Percentiles rank a stretch among this genome's conserved stretches.
phyloP scores from a whole-genome alignment of 2,113 vertebrate genomes.

The Charina bottae region DNA sequence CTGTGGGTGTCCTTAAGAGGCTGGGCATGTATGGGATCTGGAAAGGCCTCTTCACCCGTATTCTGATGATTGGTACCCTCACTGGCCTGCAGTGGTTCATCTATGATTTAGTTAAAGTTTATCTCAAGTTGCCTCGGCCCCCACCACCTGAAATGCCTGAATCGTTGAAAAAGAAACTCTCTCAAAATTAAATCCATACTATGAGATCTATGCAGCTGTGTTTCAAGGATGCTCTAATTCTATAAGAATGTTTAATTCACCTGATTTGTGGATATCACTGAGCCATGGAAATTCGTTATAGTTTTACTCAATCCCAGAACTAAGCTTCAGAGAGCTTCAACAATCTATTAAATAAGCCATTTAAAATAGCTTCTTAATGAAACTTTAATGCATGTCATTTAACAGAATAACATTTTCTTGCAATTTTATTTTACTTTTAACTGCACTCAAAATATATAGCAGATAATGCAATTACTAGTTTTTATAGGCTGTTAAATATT shows the following conservation, averaged over 20 bases:
- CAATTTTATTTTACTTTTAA: conserved; percentile 42
- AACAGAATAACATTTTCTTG: conserved; percentile 1
- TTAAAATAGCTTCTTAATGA: conserved; percentile 1
- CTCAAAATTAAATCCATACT: conserved; percentile 8
- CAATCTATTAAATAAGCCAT: not conserved
- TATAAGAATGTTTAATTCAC: not conserved
- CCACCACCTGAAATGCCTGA: not conserved
- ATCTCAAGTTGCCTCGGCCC: conserved; percentile 17
- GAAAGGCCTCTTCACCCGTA: conserved; percentile 43
- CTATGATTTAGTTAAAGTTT: conserved; percentile 52
- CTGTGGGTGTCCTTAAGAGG: conserved; percentile 5
- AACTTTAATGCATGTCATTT: not conserved
- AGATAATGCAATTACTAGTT: conserved; percentile 3
- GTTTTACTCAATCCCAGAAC: not conserved
- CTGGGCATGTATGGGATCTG: conserved; percentile 33
- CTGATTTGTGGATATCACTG: not conserved
- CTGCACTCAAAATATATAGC: conserved; percentile 31
- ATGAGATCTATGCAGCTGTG: not conserved
- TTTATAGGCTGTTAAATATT: conserved; percentile 33
- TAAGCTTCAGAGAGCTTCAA: not conserved
- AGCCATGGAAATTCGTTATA: not conserved
- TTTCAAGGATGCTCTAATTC: not conserved
- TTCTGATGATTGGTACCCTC: conserved; percentile 51
- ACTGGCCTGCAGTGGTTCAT: conserved; percentile 57
- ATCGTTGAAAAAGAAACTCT: conserved; percentile 20